phyloP scores from a whole-genome alignment of 2,797 vertebrate genomes.

The Alosa sapidissima region DNA sequence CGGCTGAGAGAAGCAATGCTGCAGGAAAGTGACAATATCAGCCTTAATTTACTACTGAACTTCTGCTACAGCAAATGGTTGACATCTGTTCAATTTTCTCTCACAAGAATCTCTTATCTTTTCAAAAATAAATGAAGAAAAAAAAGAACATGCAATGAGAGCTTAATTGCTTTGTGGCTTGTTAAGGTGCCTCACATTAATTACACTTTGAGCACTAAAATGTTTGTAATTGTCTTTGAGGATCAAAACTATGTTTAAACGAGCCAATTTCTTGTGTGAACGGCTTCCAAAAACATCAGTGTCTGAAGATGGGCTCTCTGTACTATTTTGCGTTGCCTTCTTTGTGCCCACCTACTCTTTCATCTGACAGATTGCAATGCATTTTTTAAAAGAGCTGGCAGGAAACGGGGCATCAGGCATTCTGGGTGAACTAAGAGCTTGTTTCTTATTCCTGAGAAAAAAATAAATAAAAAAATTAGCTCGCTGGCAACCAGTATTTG shows the following conservation, averaged over 20 bases:
- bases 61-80: too few species aligned
- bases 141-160: neutral
- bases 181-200: constrained; percentile 17
- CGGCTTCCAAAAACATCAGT: constrained; percentile 6
- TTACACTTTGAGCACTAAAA: constrained; percentile 14
- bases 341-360: constrained; percentile 4
- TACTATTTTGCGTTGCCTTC: neutral
- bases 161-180: neutral
- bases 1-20: neutral
- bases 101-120: neutral
- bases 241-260: constrained; percentile 11
- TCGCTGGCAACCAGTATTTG: neutral
- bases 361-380: constrained; percentile 31
- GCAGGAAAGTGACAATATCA: neutral
- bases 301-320: neutral
- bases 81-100: neutral
- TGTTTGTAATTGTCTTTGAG: constrained; percentile 21
- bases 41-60: too few species aligned
- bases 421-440: neutral
- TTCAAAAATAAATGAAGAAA: neutral
- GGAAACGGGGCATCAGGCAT: neutral
- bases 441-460: neutral
- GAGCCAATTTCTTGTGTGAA: constrained; percentile 1
- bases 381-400: constrained; percentile 30
- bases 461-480: neutral